Evolutionary conservation across 1,140 invertebrate genomes (phyloP).

Genomic region (Brachionus paranguensis): DNA sequence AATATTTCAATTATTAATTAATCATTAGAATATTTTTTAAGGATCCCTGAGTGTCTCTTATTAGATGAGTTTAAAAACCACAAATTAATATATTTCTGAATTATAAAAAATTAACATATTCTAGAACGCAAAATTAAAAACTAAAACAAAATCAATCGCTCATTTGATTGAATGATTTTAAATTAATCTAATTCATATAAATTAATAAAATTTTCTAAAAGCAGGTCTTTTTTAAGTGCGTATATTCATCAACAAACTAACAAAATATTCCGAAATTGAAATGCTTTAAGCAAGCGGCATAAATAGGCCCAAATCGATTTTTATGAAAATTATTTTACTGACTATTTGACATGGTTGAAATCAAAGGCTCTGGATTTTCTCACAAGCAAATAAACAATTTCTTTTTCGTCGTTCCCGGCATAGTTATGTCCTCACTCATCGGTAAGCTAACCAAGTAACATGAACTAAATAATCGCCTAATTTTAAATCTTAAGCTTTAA

Average conservation of each 20-base stretch:
- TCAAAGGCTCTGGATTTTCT: background rate
- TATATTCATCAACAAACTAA: background rate
- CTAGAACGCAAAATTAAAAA: background rate
- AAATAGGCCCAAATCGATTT: background rate
- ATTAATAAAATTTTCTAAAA: background rate
- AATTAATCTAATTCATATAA: background rate
- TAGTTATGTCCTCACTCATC: background rate
- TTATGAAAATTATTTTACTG: background rate
- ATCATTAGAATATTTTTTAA: too few relatives aligned
- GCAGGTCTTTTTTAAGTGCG: background rate
- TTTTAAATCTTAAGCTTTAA: conserved; percentile 3
- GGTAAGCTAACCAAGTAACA: background rate
- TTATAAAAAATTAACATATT: background rate
- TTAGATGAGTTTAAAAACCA: background rate
- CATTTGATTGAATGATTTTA: background rate
- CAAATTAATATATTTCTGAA: background rate
- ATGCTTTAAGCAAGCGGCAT: background rate
- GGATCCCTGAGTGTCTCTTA: background rate
- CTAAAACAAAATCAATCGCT: background rate
- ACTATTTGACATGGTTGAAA: background rate
- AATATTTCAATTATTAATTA: too few relatives aligned
- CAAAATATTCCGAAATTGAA: background rate
- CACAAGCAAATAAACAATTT: background rate
- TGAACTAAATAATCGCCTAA: background rate
- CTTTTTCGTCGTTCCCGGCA: background rate